Evolutionary conservation across 2,113 vertebrate genomes (phyloP), one percentile per base, ranked within the genome.

Genomic region (Dipodomys stephensi): DNA sequence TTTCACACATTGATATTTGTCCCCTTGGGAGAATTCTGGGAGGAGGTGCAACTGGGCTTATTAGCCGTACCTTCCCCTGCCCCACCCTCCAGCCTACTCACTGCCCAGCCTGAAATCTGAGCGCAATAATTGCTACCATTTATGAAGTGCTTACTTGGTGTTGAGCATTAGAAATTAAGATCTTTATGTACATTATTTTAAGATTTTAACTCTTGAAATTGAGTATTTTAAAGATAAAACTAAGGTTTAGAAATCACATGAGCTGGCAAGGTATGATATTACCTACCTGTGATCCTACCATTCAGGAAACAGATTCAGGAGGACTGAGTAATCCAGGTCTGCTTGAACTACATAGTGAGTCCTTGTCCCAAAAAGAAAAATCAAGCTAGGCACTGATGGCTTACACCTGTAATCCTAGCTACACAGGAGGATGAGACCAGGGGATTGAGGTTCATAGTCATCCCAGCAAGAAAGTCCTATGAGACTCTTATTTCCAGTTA

Each of bases 1-100:
- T 78, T 93, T 95, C 83, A 91, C 10, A 87, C 64, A 69, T 91
- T 18, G 73, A 44, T 94, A 68, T 91, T 91, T 94, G 39, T 86
- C 44, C 86, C 32, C 35, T 86, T 88, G n/a, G 46, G 64, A 90
- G 62, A 86, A 83, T 90, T 94, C 76, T 60, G 73, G 15, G 16
- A 62, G 39, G 39, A 76, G 25, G 32, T 60, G 4, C 68, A 84
- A 12, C 11, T 69, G 39, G 25, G 19, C 83, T 83, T 73, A 18
- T 25, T 67, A 86, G 78, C 19, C 25, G 16, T 64, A 1, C 30
- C 28, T 69, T 11, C 22, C 62, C 44, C 18, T 27, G 20, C 7
- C 16, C 53, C 3, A 68, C 7, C 20, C 60, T 62, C 35, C 13
- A 90, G 0, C 68, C 72, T 67, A 9, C 67, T 80, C 80, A 57